phyloP scores from a whole-genome alignment of 2,797 vertebrate genomes.

The Helostoma temminkii region DNA sequence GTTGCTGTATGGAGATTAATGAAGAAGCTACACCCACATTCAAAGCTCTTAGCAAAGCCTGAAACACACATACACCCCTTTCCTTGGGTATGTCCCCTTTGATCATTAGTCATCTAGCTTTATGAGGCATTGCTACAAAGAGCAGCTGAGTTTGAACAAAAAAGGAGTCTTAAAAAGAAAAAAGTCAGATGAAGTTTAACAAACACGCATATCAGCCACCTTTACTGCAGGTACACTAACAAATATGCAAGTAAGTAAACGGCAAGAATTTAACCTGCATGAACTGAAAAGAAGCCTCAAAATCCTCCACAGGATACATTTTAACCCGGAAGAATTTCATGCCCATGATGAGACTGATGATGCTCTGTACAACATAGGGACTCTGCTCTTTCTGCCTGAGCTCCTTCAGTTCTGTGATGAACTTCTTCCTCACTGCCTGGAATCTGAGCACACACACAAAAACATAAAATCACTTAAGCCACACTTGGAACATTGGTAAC shows the following conservation, averaged over 20 bases:
- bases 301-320: conserved; percentile 99
- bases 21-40: conserved; percentile 54
- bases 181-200: conserved; percentile 26
- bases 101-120: conserved; percentile 66
- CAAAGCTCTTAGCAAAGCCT: conserved; percentile 48
- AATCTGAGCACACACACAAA: conserved; percentile 84
- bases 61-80: conserved; percentile 29
- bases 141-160: conserved; percentile 68
- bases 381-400: conserved; percentile 96
- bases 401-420: conserved; percentile 98
- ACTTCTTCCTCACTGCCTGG: conserved; percentile 99
- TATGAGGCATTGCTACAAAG: conserved; percentile 56
- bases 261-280: conserved; percentile 90
- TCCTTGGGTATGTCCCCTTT: conserved; percentile 56
- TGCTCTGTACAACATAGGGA: conserved; percentile 95
- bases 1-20: conserved; percentile 57
- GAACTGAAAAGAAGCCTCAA: conserved; percentile 99
- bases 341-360: conserved; percentile 99
- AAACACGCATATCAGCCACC: conserved; percentile 25
- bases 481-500: too few relatives aligned
- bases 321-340: conserved; percentile 99
- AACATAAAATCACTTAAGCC: too few relatives aligned
- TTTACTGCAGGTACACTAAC: not conserved
- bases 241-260: not conserved
- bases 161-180: conserved; percentile 31